Conservation (phyloP, 2,888 invertebrate species). For the Conomelus anceps region DNA sequence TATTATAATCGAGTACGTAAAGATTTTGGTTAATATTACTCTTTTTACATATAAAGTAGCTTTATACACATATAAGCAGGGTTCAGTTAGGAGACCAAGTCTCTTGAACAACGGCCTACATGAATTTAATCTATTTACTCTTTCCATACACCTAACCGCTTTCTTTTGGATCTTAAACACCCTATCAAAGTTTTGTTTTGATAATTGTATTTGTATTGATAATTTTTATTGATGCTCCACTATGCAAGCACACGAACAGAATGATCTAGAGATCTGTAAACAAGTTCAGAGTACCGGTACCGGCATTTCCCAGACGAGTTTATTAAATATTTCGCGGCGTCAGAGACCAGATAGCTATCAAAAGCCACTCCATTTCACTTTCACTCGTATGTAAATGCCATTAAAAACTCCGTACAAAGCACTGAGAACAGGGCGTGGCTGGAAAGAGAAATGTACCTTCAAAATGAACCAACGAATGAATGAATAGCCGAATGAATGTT, state of each 20-base stretch:
- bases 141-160: too few species aligned
- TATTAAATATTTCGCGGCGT: neutral
- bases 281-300: neutral
- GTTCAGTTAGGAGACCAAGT: neutral
- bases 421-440: neutral
- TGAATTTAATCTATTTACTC: too few species aligned
- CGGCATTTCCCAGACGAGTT: neutral
- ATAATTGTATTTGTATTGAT: too few species aligned
- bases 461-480: neutral
- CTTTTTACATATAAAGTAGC: too few species aligned
- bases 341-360: neutral
- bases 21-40: too few species aligned
- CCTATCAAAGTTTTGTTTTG: too few species aligned
- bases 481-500: neutral
- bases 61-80: neutral
- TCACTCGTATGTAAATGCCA: neutral
- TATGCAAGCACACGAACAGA: neutral
- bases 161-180: too few species aligned
- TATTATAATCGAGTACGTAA: too few species aligned
- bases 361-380: neutral
- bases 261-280: neutral
- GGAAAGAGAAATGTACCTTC: neutral
- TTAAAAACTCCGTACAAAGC: neutral
- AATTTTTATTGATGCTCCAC: neutral
- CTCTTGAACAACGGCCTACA: neutral